Conservation (phyloP, 2,888 invertebrate genomes). For the Herminia tarsipennalis region DNA sequence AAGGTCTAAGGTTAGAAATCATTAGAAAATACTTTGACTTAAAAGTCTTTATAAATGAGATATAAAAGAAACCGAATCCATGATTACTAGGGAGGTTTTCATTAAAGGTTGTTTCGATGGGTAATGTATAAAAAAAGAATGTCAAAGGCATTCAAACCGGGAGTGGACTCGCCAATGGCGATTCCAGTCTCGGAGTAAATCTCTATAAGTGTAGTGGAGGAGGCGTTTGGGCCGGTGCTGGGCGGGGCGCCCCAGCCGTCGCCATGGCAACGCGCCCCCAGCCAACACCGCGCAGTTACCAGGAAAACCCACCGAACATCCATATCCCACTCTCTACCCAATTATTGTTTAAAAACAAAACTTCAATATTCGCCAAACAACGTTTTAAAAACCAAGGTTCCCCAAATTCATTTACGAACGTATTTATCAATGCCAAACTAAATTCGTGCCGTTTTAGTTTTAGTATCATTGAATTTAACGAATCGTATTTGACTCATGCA, state of each 20-base stretch:
- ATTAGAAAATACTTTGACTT: slow-evolving; percentile 1
- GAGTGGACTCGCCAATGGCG: slow-evolving; percentile 61
- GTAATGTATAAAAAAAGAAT: slow-evolving; percentile 20
- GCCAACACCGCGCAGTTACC: slow-evolving; percentile 48
- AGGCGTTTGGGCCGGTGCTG: slow-evolving; percentile 56
- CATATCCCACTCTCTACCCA: slow-evolving; percentile 28
- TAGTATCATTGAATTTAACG: slow-evolving; percentile 16
- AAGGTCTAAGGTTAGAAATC: slow-evolving; percentile 6
- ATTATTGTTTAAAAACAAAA: slow-evolving; percentile 22
- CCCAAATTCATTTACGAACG: neutral
- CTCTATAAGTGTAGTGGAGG: slow-evolving; percentile 63
- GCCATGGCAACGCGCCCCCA: slow-evolving; percentile 72
- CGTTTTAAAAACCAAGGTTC: slow-evolving; percentile 10
- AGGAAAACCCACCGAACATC: slow-evolving; percentile 47
- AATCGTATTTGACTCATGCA: slow-evolving; percentile 19
- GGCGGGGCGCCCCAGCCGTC: slow-evolving; percentile 77
- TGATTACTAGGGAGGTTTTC: neutral
- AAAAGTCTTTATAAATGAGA: neutral
- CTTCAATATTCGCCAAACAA: slow-evolving; percentile 21
- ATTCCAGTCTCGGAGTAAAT: slow-evolving; percentile 62
- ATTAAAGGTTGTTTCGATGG: slow-evolving; percentile 6
- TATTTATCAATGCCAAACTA: slow-evolving; percentile 4
- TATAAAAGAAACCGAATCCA: slow-evolving; percentile 12
- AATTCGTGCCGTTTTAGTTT: slow-evolving; percentile 16
- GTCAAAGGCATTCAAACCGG: slow-evolving; percentile 15